phyloP scores from a whole-genome alignment of 2,113 vertebrate species.

The Buteo buteo region DNA sequence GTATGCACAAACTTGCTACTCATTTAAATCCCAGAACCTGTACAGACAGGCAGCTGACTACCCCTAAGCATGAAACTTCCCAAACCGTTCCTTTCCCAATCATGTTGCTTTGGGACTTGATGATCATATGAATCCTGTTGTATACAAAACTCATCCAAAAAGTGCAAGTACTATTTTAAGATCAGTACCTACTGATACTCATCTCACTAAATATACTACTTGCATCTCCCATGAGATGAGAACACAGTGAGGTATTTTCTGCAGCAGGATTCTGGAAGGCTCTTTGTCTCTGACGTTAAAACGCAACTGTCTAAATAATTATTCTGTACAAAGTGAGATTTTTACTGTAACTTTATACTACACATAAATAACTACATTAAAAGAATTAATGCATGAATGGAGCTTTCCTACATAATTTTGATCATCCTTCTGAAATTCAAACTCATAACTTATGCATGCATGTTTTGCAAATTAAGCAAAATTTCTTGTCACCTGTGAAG shows the following conservation, averaged over 20 bases:
- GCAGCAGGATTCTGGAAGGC: neutral
- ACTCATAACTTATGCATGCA: neutral
- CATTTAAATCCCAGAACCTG: neutral
- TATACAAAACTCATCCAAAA: neutral
- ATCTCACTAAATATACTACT: neutral
- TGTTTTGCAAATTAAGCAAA: neutral
- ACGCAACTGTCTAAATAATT: neutral
- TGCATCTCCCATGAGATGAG: neutral
- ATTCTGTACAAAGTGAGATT: neutral
- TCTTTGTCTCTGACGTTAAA: neutral
- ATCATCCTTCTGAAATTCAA: neutral
- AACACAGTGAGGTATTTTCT: neutral
- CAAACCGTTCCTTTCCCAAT: neutral
- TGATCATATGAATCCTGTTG: neutral
- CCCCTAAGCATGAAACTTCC: neutral
- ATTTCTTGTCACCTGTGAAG: conserved; percentile 4
- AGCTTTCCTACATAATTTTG: neutral
- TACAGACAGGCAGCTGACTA: neutral
- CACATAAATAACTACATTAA: neutral
- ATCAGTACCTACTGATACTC: neutral
- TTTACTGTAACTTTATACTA: neutral
- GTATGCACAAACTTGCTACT: neutral
- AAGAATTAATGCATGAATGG: neutral
- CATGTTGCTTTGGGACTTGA: neutral
- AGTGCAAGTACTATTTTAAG: neutral